These are phyloP conservation scores for Pogonognathellus flavescens DNA, from an alignment of 1,140 invertebrate species.

Conservation along the genomic window DNA sequence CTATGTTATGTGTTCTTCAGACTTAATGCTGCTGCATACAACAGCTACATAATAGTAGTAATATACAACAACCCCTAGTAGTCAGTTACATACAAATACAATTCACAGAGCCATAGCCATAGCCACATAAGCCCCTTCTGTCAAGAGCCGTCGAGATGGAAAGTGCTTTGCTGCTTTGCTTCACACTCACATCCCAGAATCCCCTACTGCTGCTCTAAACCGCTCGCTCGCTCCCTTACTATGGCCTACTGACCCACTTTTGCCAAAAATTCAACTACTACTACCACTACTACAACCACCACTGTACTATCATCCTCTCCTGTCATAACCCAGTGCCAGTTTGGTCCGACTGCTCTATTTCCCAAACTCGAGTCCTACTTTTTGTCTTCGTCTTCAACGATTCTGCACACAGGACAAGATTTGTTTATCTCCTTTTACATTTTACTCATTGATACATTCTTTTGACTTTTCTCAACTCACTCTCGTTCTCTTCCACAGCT, in stretches of 20 bases:
- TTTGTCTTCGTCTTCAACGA: constrained; percentile 50
- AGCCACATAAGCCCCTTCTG: background rate
- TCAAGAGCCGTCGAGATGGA: constrained; percentile 61
- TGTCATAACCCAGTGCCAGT: constrained; percentile 59
- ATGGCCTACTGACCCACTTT: constrained; percentile 67
- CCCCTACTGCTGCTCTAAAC: constrained; percentile 42
- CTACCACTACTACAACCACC: constrained; percentile 5
- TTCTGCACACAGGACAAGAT: constrained; percentile 13
- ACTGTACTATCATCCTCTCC: constrained; percentile 30
- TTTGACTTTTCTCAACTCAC: constrained; percentile 37
- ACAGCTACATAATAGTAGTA: constrained; percentile 26
- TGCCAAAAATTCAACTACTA: constrained; percentile 55
- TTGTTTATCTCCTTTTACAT: constrained; percentile 36
- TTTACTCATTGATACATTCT: constrained; percentile 50
- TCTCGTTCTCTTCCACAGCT: constrained; percentile 2
- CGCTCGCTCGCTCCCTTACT: constrained; percentile 57
- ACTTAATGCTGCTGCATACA: background rate
- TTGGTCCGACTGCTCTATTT: constrained; percentile 60
- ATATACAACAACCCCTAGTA: constrained; percentile 6
- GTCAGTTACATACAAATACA: constrained; percentile 3
- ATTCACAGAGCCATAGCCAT: background rate
- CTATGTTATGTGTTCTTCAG: constrained; percentile 19
- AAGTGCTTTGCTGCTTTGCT: constrained; percentile 58
- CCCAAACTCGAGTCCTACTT: constrained; percentile 59
- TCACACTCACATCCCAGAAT: constrained; percentile 28